phyloP scores from a whole-genome alignment of 2,797 vertebrate species.

The Somateria mollissima region DNA sequence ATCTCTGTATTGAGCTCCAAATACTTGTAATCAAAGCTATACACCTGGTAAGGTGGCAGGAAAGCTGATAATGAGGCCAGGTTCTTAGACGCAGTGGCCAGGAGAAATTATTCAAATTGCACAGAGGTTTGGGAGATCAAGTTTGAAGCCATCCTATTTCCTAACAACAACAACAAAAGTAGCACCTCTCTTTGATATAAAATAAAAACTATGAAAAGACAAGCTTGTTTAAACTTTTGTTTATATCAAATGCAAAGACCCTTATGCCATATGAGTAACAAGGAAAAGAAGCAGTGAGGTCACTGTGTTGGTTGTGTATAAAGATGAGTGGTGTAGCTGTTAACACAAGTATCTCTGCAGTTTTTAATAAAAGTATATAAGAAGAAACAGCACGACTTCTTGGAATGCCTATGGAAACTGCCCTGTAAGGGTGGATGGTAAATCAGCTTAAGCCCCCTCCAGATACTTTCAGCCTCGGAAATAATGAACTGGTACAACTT shows the following conservation, averaged over 20 bases:
- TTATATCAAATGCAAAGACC: background rate
- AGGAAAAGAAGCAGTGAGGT: background rate
- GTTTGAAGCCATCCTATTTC: background rate
- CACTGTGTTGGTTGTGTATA: background rate
- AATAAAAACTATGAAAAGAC: background rate
- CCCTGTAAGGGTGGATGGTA: background rate
- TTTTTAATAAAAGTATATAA: background rate
- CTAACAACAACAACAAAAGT: background rate
- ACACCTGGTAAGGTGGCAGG: background rate
- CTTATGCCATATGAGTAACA: background rate
- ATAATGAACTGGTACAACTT: background rate
- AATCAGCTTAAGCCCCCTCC: background rate
- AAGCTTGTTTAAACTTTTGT: background rate
- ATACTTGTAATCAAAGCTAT: background rate
- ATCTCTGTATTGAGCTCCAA: background rate
- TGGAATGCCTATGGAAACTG: background rate
- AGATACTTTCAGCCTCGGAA: background rate
- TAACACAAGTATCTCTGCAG: background rate
- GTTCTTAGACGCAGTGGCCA: background rate
- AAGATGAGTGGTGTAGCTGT: background rate
- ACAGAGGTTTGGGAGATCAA: background rate
- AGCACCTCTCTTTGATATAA: background rate
- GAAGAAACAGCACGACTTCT: background rate
- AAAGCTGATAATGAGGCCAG: background rate
- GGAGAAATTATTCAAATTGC: background rate